Percentiles rank a stretch among this genome's conserved stretches.
These are phyloP conservation scores for Dendrolimus houi DNA, from an alignment of 2,888 invertebrate species.

Conservation along the genomic window DNA sequence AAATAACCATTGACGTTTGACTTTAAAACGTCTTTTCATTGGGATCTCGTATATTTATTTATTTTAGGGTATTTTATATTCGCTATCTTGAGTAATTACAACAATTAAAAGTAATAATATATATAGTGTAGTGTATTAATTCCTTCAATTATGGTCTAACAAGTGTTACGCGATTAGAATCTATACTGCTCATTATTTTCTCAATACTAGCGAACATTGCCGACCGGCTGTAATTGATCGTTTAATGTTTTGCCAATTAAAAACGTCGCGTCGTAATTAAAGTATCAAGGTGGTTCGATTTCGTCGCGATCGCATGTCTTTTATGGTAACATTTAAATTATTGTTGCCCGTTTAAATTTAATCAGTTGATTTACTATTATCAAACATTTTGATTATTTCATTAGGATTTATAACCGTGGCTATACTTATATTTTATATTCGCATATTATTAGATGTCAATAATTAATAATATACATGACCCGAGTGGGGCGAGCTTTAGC, in stretches of 20 bases:
- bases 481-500: too few species aligned
- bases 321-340: neutral
- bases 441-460: too few species aligned
- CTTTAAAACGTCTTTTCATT: too few species aligned
- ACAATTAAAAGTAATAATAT: neutral
- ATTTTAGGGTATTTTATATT: too few species aligned
- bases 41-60: too few species aligned
- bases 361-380: neutral
- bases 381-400: too few species aligned
- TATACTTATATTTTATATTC: too few species aligned
- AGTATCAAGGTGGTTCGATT: conserved; percentile 2
- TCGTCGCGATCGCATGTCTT: neutral
- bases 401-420: too few species aligned
- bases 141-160: conserved; percentile 12
- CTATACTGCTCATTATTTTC: conserved; percentile 26
- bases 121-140: neutral
- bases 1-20: too few species aligned
- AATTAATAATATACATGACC: too few species aligned
- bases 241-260: conserved; percentile 24
- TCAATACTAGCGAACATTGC: conserved; percentile 14
- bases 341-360: neutral
- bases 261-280: conserved; percentile 8
- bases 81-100: too few species aligned
- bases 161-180: conserved; percentile 22
- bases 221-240: conserved; percentile 21